A percentile compares a stretch with the other conserved stretches of the same genome.
These are phyloP conservation scores for Tauraco hartlaubi DNA, from an alignment of 2,797 vertebrate species.

Conservation along the genomic window DNA sequence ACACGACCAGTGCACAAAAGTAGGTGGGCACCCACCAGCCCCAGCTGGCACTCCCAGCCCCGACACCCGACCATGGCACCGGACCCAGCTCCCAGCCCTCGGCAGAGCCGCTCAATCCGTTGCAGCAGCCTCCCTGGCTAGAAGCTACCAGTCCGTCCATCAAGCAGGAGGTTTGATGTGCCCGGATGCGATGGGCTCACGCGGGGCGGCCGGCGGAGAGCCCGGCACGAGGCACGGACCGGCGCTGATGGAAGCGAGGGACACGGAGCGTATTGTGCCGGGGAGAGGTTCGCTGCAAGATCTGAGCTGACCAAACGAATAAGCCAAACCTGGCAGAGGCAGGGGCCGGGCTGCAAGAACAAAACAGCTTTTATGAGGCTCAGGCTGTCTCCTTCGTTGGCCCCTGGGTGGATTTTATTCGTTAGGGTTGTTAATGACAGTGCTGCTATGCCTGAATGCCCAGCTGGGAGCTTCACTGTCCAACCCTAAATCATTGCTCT, in stretches of 20 bases:
- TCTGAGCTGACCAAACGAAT: not conserved
- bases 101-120: not conserved
- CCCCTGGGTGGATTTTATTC: not conserved
- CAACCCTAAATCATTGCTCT: not conserved
- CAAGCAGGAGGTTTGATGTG: not conserved
- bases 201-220: not conserved
- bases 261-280: not conserved
- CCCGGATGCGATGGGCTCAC: not conserved
- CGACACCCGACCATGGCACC: fast-evolving
- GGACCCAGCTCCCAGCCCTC: not conserved
- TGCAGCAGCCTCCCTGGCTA: not conserved
- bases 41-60: not conserved
- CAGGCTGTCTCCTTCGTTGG: not conserved
- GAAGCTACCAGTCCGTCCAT: not conserved
- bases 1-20: fast-evolving
- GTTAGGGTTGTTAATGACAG: not conserved
- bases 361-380: not conserved
- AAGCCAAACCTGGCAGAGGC: not conserved
- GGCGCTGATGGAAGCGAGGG: not conserved
- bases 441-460: not conserved
- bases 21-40: fast-evolving
- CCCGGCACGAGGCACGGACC: not conserved
- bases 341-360: not conserved
- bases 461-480: not conserved
- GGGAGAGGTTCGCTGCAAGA: not conserved